These are phyloP conservation scores for Tupaia chinensis DNA, from an alignment of 2,113 vertebrate genomes.

Conservation along the genomic window DNA sequence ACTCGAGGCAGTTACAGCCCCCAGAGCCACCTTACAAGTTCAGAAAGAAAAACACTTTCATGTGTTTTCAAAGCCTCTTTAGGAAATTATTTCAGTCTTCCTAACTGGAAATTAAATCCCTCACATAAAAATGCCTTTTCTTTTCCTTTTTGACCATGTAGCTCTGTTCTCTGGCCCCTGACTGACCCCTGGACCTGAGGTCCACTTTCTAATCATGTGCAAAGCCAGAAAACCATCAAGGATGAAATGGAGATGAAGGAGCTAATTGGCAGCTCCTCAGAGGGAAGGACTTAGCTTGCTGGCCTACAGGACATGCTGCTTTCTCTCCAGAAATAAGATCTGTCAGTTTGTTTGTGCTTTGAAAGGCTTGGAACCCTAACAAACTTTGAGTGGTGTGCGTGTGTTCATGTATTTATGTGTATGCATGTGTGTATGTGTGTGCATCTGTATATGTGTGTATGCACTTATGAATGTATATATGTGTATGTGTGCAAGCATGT, in stretches of 20 bases:
- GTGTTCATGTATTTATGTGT: not conserved
- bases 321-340: constrained; percentile 40
- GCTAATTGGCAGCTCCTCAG: not conserved
- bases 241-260: not conserved
- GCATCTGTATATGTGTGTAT: not conserved
- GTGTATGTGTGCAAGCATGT: not conserved
- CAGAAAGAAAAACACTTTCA: constrained; percentile 28
- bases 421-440: too few species aligned
- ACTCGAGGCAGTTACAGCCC: not conserved
- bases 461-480: not conserved
- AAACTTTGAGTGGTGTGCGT: not conserved
- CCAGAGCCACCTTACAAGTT: not conserved
- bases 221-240: not conserved
- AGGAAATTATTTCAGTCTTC: not conserved
- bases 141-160: not conserved
- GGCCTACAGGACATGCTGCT: not conserved
- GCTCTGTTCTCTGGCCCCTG: not conserved
- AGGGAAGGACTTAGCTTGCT: not conserved
- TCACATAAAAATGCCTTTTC: not conserved
- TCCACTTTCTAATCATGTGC: not conserved
- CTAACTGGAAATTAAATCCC: constrained; percentile 32
- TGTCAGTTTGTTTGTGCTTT: not conserved
- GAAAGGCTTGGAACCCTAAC: not conserved
- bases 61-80: constrained; percentile 46
- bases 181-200: not conserved